Conservation (phyloP, 1,140 invertebrate species). For the Lepidurus couesii region DNA sequence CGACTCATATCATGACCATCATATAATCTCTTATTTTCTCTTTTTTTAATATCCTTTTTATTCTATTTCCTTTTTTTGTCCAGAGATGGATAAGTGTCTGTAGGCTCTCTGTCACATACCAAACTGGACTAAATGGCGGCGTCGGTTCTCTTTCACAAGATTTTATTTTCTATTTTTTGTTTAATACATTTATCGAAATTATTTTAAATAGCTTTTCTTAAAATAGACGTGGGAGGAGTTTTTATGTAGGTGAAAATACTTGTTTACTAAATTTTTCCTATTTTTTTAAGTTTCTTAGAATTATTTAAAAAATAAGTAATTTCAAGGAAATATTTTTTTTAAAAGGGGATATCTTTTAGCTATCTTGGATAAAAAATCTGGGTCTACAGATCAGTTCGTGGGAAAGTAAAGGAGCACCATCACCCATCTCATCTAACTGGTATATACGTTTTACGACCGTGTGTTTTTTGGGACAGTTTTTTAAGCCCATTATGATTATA, state of each 20-base stretch:
- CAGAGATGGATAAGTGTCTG: not conserved
- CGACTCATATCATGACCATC: not conserved
- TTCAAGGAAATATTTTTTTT: no score
- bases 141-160: not conserved
- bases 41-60: no score
- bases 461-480: not conserved
- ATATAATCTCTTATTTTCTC: not conserved
- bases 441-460: not conserved
- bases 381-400: not conserved
- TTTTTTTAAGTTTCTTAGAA: no score
- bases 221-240: no score
- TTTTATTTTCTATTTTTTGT: not conserved
- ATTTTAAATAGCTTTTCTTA: no score
- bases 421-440: constrained; percentile 9
- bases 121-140: not conserved
- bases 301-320: no score
- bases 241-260: no score
- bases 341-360: no score
- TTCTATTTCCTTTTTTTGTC: not conserved
- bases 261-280: no score
- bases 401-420: not conserved
- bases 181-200: no score
- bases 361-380: not conserved
- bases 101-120: not conserved
- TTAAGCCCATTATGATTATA: not conserved